Evolutionary conservation across 2,888 invertebrate species (phyloP).

Genomic region (Nomada fabriciana): DNA sequence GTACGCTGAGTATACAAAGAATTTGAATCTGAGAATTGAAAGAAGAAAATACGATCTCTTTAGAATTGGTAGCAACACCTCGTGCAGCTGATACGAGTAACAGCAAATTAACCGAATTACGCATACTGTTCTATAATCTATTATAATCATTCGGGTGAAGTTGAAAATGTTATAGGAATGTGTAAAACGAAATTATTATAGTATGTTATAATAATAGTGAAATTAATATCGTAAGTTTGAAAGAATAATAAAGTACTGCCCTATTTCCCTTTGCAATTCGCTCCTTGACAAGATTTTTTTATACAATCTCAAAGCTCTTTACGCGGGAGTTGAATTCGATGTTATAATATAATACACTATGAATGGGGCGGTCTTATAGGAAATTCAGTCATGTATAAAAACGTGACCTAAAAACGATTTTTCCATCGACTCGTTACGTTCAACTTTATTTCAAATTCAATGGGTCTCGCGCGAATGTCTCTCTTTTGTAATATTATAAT

Average conservation of each 20-base stretch:
- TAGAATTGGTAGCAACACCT: not conserved
- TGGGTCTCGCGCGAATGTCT: not conserved
- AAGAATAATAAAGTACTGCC: not conserved
- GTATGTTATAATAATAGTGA: not conserved
- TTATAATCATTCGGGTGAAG: not conserved
- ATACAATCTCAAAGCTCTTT: not conserved
- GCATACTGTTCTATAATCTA: not conserved
- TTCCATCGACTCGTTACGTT: not conserved
- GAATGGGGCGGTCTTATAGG: not conserved
- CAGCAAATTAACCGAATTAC: not conserved
- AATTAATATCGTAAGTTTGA: not conserved
- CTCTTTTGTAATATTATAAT: not conserved
- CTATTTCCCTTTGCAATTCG: not conserved
- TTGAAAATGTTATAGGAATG: not conserved
- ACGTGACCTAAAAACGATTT: conserved; percentile 6
- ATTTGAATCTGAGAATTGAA: conserved; percentile 89
- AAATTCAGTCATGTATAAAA: conserved; percentile 10
- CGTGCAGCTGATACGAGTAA: not conserved
- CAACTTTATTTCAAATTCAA: not conserved
- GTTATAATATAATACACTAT: not conserved
- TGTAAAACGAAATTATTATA: not conserved
- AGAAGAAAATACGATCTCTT: conserved; percentile 4
- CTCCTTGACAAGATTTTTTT: not conserved
- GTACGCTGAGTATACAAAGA: conserved; percentile 96
- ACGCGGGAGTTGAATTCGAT: not conserved